Evolutionary conservation across 2,888 invertebrate species (phyloP).

Genomic region (Drosophila antonietae): DNA sequence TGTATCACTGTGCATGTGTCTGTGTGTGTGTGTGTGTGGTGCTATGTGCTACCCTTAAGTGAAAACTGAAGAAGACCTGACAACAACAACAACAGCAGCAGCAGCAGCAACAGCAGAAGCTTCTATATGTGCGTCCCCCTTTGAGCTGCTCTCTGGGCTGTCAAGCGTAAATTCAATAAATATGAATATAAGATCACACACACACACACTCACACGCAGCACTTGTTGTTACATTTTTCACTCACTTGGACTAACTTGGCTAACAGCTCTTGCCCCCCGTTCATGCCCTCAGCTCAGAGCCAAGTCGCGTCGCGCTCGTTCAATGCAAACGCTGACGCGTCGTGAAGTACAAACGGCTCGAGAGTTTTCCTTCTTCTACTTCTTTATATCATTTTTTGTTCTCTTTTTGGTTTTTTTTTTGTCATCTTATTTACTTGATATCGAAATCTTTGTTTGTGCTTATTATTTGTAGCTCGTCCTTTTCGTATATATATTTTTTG

Average conservation of each 20-base stretch:
- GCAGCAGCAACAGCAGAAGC: slow-evolving; percentile 21
- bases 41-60: slow-evolving; percentile 67
- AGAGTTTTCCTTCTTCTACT: slow-evolving; percentile 25
- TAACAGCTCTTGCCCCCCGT: slow-evolving; percentile 57
- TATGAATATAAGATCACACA: slow-evolving; percentile 77
- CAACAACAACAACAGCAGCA: slow-evolving; percentile 32
- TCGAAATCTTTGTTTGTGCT: slow-evolving; percentile 77
- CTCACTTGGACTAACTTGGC: slow-evolving; percentile 79
- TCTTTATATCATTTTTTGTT: slow-evolving; percentile 19
- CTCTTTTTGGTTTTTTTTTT: slow-evolving; percentile 27
- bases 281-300: background rate
- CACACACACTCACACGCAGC: slow-evolving; percentile 31
- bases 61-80: slow-evolving; percentile 61
- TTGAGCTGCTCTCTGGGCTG: slow-evolving; percentile 70
- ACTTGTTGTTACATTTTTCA: slow-evolving; percentile 79
- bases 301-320: background rate
- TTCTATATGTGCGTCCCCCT: slow-evolving; percentile 34
- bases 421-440: slow-evolving; percentile 71
- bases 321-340: slow-evolving; percentile 57
- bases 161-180: slow-evolving; percentile 81
- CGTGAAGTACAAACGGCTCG: slow-evolving; percentile 52
- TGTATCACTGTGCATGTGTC: background rate
- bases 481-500: slow-evolving; percentile 20
- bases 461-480: slow-evolving; percentile 69
- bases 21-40: slow-evolving; percentile 29